Base-by-base conservation (phyloP, 2,888 invertebrate species). In the Calephelis perditalis region DNA sequence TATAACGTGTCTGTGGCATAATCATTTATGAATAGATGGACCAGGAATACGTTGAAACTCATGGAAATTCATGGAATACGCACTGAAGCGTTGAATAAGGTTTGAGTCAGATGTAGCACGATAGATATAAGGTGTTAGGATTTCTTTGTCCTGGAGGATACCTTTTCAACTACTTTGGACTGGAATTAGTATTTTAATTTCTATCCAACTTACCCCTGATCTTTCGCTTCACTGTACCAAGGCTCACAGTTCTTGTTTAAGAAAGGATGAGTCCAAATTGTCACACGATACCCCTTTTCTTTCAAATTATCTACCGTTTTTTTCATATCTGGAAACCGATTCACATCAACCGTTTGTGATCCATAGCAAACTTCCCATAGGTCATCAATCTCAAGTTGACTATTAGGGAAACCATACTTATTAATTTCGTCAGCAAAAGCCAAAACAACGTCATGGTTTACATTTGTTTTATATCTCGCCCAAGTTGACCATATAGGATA, bases 401-500 rank as follows among this genome's bases (percentile, higher is more conserved):
- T 91, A 69, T 86, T 85, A 0, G 85, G 81, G 63, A 92, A 92
- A 0, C 88, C 91, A 63, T 92, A 68, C 0, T 76, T 76, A 1
- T 75, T 73, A 59, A 93, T 92, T 58, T 91, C 85, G 60, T 90
- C 79, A 5, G 92, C 92, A 68, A 91, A 93, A 26, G 84, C 76
- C 35, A 88, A 57, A 0, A 93, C 87, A 0, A 81, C 76, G 0
- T 78, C 71, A 65, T 93, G 92, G 67, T 91, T 90, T 0, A 94
- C 87, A 10, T 86, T 72, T 0, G 80, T 74, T 62, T 92, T 92
- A 73, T 92, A 94, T 49, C 88, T 77, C 0, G 94, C 93, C 92
- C 93, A 93, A 0, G 94, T 94, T 0, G 94, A 93, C 94, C 94
- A 94, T 66, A 94, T 91, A 0, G 94, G 94, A 63, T 92, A 82